Base-by-base conservation (phyloP, 2,888 invertebrate species). In the Conops quadrifasciatus region DNA sequence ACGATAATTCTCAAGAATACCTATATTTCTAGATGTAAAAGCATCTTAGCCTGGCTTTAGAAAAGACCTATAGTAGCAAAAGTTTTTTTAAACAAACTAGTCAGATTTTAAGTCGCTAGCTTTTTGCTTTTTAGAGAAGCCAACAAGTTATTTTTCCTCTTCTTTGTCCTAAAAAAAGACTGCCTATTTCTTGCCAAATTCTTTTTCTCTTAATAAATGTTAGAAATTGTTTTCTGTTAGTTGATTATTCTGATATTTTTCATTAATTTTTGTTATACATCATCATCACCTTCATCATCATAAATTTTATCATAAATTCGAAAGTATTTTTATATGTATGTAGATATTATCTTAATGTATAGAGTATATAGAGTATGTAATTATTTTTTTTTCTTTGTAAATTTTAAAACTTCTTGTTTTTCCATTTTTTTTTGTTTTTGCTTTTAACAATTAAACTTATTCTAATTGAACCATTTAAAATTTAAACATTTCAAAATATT, bases 401-500 rank as follows among this genome's bases (percentile, higher is more conserved):
- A 9, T 58, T 67, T 24, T 7, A 67, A 26, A 24, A 51, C 7
- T 15, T 19, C 60, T 47, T 16, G 19, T 19, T 26, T 30, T 51
- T 28, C 19, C 15, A 45, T 45, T 45, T 58, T 24, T 45, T 24
- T 19, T 60, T 68, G 26, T 4, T 19, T 26, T 30, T 53, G 11
- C 36, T 36, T 24, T 56, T 26, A 58, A 11, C 56, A 58, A 47
- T 56, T 5, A 45, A 56, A 36, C 68, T 68, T 68, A 68, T 62
- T n/a, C 68, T 68, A 68, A 24, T 60, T 60, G 15, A 67, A 68
- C 36, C 68, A 62, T 68, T 68, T 49, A 47, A 47, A 59, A 9
- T 59, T 67, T n/a, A 47, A 26, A 59, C 28, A 43, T 43, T 53
- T 53, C 30, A 13, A 58, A 67, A 36, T 36, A 36, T n/a, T n/a